A percentile compares a stretch with the other conserved stretches of the same genome.
Evolutionary conservation across 1,140 invertebrate genomes (phyloP).

Genomic region (Diorhabda sublineata): DNA sequence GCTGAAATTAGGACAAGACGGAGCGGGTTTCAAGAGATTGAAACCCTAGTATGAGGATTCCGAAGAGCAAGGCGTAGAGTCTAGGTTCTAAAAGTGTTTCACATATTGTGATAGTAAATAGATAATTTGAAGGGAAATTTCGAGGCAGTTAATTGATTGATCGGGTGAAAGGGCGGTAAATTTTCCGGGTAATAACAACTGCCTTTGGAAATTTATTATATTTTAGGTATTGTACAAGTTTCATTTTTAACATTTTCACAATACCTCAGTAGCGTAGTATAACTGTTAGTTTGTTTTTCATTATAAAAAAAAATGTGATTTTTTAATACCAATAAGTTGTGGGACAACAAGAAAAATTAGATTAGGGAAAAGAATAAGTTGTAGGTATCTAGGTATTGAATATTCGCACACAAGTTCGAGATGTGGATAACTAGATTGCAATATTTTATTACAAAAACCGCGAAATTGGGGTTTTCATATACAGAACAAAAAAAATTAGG

Average conservation of each 20-base stretch:
- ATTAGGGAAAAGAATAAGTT: too few species aligned
- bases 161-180: too few species aligned
- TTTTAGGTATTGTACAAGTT: conserved; percentile 15
- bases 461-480: too few species aligned
- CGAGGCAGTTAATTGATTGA: not conserved
- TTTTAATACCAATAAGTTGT: not conserved
- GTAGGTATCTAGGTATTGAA: too few species aligned
- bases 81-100: conserved; percentile 33
- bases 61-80: conserved; percentile 27
- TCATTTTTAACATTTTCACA: conserved; percentile 13
- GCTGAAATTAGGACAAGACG: conserved; percentile 72
- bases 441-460: too few species aligned
- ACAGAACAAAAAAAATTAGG: too few species aligned
- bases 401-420: too few species aligned
- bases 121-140: not conserved
- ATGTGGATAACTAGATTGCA: too few species aligned
- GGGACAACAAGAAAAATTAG: too few species aligned
- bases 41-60: conserved; percentile 48
- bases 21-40: conserved; percentile 72
- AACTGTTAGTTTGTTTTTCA: conserved; percentile 7
- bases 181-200: not conserved
- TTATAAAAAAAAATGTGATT: conserved; percentile 15
- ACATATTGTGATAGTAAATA: conserved; percentile 24
- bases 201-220: not conserved
- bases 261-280: conserved; percentile 19